phyloP scores from a whole-genome alignment of 1,140 invertebrate genomes.

The Latrodectus geometricus region DNA sequence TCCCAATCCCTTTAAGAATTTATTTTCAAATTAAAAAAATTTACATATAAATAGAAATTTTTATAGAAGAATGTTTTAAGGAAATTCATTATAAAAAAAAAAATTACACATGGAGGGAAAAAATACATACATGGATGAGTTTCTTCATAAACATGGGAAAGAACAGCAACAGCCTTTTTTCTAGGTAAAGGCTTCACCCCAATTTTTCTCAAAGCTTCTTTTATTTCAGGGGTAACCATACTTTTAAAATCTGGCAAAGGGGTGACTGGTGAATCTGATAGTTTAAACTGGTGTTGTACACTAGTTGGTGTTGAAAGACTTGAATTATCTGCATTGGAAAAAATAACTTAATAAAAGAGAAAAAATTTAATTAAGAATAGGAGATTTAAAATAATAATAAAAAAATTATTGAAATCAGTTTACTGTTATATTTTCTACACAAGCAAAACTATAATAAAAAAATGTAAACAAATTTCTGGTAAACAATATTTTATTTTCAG shows the following conservation, averaged over 20 bases:
- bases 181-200: slow-evolving; percentile 64
- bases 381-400: background rate
- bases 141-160: slow-evolving; percentile 64
- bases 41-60: background rate
- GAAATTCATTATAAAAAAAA: background rate
- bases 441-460: too few relatives aligned
- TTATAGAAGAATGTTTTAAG: background rate
- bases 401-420: too few relatives aligned
- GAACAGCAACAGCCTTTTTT: slow-evolving; percentile 63
- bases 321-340: background rate
- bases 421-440: too few relatives aligned
- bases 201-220: slow-evolving; percentile 64
- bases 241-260: slow-evolving; percentile 63
- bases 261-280: slow-evolving; percentile 56
- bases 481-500: too few relatives aligned
- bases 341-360: background rate
- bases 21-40: too few relatives aligned
- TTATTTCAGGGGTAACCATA: slow-evolving; percentile 63
- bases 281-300: slow-evolving; percentile 9
- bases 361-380: background rate
- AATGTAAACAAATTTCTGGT: too few relatives aligned
- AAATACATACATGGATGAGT: slow-evolving; percentile 63
- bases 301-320: background rate
- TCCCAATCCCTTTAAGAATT: background rate
- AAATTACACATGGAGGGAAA: background rate